Evolutionary conservation across 2,797 vertebrate genomes (phyloP).

Genomic region (Characodon lateralis): DNA sequence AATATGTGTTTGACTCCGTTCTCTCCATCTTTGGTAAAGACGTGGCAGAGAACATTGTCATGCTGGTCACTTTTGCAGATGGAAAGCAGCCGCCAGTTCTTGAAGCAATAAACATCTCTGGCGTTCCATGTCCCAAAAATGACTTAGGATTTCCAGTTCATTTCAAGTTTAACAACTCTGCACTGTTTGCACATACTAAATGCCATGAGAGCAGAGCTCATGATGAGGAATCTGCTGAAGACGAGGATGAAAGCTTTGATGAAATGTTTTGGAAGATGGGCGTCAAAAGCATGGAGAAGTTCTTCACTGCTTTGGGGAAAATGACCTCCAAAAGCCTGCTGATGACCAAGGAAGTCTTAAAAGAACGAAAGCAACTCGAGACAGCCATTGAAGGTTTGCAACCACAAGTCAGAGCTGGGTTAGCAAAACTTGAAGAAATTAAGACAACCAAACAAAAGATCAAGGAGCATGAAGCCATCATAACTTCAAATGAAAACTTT

Average conservation of each 20-base stretch:
- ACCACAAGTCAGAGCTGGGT: conserved; percentile 46
- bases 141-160: conserved; percentile 34
- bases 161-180: conserved; percentile 75
- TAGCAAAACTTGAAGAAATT: conserved; percentile 59
- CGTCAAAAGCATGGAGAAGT: conserved; percentile 32
- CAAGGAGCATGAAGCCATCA: conserved; percentile 49
- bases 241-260: conserved; percentile 16
- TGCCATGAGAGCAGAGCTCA: accelerated
- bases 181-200: conserved; percentile 45
- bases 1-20: conserved; percentile 51
- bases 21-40: conserved; percentile 60
- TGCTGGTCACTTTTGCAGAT: conserved; percentile 57
- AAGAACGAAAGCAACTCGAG: conserved; percentile 23
- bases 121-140: conserved; percentile 49
- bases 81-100: conserved; percentile 35
- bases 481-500: conserved; percentile 59
- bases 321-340: conserved; percentile 35
- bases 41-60: conserved; percentile 46
- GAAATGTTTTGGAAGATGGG: conserved; percentile 60
- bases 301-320: conserved; percentile 24
- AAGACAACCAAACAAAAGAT: conserved; percentile 45
- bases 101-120: conserved; percentile 24
- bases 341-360: conserved; percentile 37
- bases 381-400: conserved; percentile 30
- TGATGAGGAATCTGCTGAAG: conserved; percentile 6